Base-by-base conservation (phyloP, 1,140 invertebrate species). In the Hestina assimilis region DNA sequence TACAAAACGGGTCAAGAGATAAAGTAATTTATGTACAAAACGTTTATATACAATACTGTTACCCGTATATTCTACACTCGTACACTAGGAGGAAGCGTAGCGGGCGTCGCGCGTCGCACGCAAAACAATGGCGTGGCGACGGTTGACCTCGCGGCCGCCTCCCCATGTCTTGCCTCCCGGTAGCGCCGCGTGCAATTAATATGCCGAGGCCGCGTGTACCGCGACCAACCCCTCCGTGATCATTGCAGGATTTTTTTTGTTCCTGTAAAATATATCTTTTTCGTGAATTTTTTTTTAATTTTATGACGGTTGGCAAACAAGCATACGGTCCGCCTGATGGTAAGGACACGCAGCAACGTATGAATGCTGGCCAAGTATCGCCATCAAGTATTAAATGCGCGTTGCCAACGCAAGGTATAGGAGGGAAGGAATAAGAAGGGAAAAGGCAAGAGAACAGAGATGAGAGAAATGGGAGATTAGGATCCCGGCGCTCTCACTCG, bases 141-240 rank as follows among this genome's bases (percentile, higher is more conserved):
- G 83, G 80, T 84, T 87, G 84, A 87, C 84, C 84, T 84, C 84
- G 83, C 79, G 75, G 69, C 76, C 71, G 63, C 77, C 79, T 59
- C 82, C 79, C 79, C 75, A 74, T 75, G 74, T 79, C 81, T 80
- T 79, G 69, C 79, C 73, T 52, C 71, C 82, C 73, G 79, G 80
- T 83, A 83, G 82, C 77, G 73, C 80, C 84, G 84, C 84, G 79
- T 87, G 84, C 84, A 87, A 87, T 87, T 87, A 87, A 87, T 87
- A 87, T 83, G 84, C 84, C 76, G 80, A 82, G 81, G 74, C 83
- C 77, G 81, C 84, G 82, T 71, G 59, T 71, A 76, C 51, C 11
- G 52, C 54, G 66, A 63, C 47, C 12, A 4, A 19, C 0, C 12
- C 1, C 0, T 8, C 17, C 74, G 70, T 67, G 70, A 70, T 59